Percentiles rank a stretch among this genome's conserved stretches.
Conservation (phyloP, 2,888 invertebrate species). For the Dioctria rufipes region DNA sequence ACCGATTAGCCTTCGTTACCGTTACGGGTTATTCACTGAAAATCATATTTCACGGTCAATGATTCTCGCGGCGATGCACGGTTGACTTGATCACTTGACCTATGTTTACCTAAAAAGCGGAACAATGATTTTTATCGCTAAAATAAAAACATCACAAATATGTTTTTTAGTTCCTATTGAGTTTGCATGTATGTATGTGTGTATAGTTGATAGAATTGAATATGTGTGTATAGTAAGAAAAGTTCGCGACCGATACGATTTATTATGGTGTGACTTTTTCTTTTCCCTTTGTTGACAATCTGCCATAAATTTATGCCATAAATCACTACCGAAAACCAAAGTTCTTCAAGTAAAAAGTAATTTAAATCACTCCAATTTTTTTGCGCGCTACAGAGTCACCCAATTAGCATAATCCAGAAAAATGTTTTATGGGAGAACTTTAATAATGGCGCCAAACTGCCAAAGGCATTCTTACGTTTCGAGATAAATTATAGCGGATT, state of each 20-base stretch:
- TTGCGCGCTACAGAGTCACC: not conserved
- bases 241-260: no score
- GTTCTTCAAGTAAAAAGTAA: not conserved
- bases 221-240: no score
- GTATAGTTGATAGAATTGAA: not conserved
- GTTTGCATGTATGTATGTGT: not conserved
- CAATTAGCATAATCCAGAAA: not conserved
- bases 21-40: slow-evolving; percentile 27
- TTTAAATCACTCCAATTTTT: not conserved
- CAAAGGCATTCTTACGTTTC: not conserved
- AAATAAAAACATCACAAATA: not conserved
- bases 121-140: not conserved
- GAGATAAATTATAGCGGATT: not conserved
- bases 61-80: not conserved
- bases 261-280: not conserved
- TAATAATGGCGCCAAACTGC: not conserved
- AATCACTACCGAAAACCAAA: not conserved
- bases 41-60: slow-evolving; percentile 30
- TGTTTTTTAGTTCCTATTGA: not conserved
- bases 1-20: slow-evolving; percentile 22
- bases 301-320: not conserved
- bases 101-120: not conserved
- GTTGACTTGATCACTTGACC: slow-evolving; percentile 7
- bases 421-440: not conserved
- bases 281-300: not conserved